Conservation (phyloP, 2,797 vertebrate genomes). For the Adelosebastes latens region DNA sequence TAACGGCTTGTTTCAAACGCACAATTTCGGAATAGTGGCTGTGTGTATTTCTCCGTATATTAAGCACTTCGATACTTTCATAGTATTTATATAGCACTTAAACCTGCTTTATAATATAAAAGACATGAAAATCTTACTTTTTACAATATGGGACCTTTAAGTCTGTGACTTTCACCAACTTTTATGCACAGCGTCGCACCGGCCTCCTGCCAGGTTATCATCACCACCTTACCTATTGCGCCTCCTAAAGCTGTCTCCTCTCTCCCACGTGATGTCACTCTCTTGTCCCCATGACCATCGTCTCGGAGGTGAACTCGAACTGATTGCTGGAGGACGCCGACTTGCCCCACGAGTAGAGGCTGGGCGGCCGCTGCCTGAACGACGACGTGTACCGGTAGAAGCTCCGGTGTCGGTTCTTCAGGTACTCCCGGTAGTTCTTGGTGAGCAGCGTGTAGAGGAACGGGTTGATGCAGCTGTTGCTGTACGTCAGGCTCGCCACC, state of each 20-base stretch:
- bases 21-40: too few relatives aligned
- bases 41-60: too few relatives aligned
- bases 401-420: slow-evolving; percentile 89
- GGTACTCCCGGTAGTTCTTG: slow-evolving; percentile 95
- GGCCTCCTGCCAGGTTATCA: not conserved
- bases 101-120: too few relatives aligned
- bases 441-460: slow-evolving; percentile 95
- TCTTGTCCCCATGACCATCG: slow-evolving; percentile 86
- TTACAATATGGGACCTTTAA: too few relatives aligned
- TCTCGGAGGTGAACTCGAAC: slow-evolving; percentile 88
- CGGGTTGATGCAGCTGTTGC: slow-evolving; percentile 96
- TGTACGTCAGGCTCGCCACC: slow-evolving; percentile 93
- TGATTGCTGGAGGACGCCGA: slow-evolving; percentile 91
- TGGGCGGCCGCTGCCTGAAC: slow-evolving; percentile 88
- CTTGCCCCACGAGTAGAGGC: slow-evolving; percentile 89
- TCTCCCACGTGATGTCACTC: slow-evolving; percentile 72
- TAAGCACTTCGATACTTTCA: too few relatives aligned
- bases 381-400: slow-evolving; percentile 93
- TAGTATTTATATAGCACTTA: too few relatives aligned
- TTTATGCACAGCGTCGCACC: not conserved
- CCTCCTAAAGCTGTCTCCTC: not conserved
- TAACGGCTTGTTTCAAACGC: too few relatives aligned
- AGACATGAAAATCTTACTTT: too few relatives aligned
- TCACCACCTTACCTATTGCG: slow-evolving; percentile 42
- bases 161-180: not conserved